These are phyloP conservation scores for Distichodus sexfasciatus DNA, from an alignment of 2,797 vertebrate species.

Conservation along the genomic window DNA sequence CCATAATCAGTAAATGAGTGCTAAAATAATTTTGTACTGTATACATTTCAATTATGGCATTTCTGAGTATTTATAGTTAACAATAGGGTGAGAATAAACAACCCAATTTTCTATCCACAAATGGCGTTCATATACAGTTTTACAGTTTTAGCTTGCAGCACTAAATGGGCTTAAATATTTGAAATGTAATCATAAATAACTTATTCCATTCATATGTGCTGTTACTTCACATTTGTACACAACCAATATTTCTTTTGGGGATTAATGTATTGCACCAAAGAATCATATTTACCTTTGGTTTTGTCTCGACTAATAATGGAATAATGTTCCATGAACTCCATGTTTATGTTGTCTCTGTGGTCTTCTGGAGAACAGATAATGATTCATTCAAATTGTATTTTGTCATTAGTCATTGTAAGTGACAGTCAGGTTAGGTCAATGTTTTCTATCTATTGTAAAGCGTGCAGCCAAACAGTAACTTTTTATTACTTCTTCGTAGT, in stretches of 20 bases:
- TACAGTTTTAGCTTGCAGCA: conserved; percentile 2
- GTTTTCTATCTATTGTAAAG: neutral
- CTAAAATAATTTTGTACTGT: neutral
- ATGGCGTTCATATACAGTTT: neutral
- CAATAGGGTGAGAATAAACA: neutral
- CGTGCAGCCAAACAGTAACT: neutral
- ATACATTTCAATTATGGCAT: neutral
- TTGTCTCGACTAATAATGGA: neutral
- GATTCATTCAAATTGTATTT: neutral
- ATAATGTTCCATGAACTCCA: neutral
- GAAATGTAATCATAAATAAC: conserved; percentile 5
- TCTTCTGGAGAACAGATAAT: no score
- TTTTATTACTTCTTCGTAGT: neutral
- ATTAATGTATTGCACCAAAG: no score
- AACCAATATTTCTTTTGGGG: neutral
- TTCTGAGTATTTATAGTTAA: neutral
- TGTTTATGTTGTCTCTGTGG: neutral
- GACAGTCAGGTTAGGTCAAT: neutral
- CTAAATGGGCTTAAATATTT: conserved; percentile 6
- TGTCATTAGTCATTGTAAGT: neutral
- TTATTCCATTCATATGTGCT: neutral
- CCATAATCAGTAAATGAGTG: no score
- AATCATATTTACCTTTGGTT: no score
- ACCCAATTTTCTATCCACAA: conserved; percentile 13
- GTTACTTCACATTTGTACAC: neutral